These are phyloP conservation scores for Isotomurus palustris DNA, from an alignment of 2,888 invertebrate genomes.

Conservation along the genomic window DNA sequence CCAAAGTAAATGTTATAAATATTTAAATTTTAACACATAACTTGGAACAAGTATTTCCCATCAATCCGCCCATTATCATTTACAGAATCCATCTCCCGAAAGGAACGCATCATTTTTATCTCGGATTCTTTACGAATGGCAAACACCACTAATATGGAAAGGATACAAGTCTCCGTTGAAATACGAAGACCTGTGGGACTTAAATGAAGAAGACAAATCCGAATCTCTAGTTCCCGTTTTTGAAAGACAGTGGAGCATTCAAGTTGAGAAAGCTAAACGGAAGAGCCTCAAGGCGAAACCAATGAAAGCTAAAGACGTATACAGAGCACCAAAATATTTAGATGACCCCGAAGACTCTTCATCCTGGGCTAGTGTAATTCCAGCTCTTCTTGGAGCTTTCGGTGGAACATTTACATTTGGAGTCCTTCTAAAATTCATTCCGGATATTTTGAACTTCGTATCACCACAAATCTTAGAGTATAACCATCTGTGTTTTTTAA, in stretches of 20 bases:
- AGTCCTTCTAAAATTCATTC: slow-evolving; percentile 70
- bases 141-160: slow-evolving; percentile 53
- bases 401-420: slow-evolving; percentile 82
- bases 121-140: slow-evolving; percentile 56
- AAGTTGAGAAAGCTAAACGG: slow-evolving; percentile 57
- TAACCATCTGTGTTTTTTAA: too few relatives aligned
- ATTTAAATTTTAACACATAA: too few relatives aligned
- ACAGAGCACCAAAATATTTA: too few relatives aligned
- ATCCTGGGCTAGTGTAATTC: slow-evolving; percentile 65
- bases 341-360: too few relatives aligned
- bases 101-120: slow-evolving; percentile 53
- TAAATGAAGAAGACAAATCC: slow-evolving; percentile 52
- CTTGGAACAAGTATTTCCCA: too few relatives aligned
- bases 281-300: slow-evolving; percentile 14
- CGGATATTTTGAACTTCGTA: slow-evolving; percentile 81
- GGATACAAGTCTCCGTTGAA: slow-evolving; percentile 55
- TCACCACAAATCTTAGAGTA: slow-evolving; percentile 73
- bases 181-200: slow-evolving; percentile 55
- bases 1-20: too few relatives aligned
- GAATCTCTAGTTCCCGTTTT: slow-evolving; percentile 68
- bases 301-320: background rate
- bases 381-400: slow-evolving; percentile 78
- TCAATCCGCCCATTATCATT: background rate
- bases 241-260: slow-evolving; percentile 75
- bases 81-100: slow-evolving; percentile 53